These are phyloP conservation scores for Zygothrica quintamaculata DNA, from an alignment of 2,888 invertebrate genomes.

Conservation along the genomic window DNA sequence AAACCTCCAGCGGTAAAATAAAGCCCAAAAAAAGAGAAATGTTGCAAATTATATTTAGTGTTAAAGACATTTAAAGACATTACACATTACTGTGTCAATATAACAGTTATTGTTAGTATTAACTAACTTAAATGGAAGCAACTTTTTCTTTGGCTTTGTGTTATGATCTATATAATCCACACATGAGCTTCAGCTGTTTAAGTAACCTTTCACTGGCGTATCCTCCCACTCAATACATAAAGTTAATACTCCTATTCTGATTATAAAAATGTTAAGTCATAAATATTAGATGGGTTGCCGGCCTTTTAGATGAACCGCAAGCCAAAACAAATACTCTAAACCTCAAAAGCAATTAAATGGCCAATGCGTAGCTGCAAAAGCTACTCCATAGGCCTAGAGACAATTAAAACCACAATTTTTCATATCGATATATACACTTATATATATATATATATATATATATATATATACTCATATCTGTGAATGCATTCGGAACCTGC, in stretches of 20 bases:
- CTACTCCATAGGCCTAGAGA: constrained; percentile 19
- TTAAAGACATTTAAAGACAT: constrained; percentile 54
- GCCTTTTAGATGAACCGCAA: constrained; percentile 23
- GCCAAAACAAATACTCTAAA: constrained; percentile 47
- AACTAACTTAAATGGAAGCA: too few relatives aligned
- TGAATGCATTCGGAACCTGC: constrained; percentile 42
- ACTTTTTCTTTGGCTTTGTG: too few relatives aligned
- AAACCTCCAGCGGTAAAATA: too few relatives aligned
- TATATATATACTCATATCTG: constrained; percentile 18
- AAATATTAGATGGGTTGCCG: constrained; percentile 28
- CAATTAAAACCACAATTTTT: constrained; percentile 68
- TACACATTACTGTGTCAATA: constrained; percentile 5
- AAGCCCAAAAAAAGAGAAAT: too few relatives aligned
- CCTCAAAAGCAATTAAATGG: constrained; percentile 56
- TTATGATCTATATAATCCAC: constrained; percentile 6
- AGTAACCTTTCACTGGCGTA: background rate
- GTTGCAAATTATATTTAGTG: constrained; percentile 69
- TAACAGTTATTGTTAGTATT: constrained; percentile 31
- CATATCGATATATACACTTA: too few relatives aligned
- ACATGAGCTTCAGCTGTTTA: too few relatives aligned
- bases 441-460: constrained; percentile 10
- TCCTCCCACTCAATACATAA: constrained; percentile 29
- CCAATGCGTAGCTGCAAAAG: constrained; percentile 40
- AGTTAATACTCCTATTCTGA: constrained; percentile 16
- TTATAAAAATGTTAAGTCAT: constrained; percentile 51